These are phyloP conservation scores for Stenurella melanura DNA, from an alignment of 2,888 invertebrate genomes.

Conservation along the genomic window DNA sequence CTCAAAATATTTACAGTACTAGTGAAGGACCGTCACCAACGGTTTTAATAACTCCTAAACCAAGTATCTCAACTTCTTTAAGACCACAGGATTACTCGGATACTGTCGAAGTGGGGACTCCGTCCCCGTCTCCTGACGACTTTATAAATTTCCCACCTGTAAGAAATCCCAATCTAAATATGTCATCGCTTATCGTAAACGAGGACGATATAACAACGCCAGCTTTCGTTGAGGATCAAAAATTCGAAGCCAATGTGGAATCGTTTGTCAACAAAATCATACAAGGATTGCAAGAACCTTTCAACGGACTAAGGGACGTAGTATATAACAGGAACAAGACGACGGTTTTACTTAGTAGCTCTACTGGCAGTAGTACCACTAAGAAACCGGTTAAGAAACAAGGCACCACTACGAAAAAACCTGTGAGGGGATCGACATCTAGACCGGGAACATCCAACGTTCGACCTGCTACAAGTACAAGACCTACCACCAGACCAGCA, in stretches of 20 bases:
- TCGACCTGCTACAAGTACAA: conserved; percentile 62
- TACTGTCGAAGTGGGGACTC: conserved; percentile 66
- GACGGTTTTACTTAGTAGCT: conserved; percentile 58
- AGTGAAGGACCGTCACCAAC: conserved; percentile 79
- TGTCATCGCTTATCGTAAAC: conserved; percentile 76
- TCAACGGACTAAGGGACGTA: conserved; percentile 86
- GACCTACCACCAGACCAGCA: conserved; percentile 65
- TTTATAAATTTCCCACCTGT: conserved; percentile 91
- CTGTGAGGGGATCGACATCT: conserved; percentile 64
- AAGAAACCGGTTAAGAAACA: conserved; percentile 67
- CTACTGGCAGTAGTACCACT: conserved; percentile 62
- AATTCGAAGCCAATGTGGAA: conserved; percentile 86
- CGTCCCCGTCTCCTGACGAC: conserved; percentile 78
- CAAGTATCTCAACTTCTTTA: conserved; percentile 71
- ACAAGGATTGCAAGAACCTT: conserved; percentile 87
- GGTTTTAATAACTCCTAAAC: conserved; percentile 82
- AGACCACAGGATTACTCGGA: conserved; percentile 61
- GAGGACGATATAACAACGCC: conserved; percentile 85
- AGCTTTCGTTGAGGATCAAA: conserved; percentile 84
- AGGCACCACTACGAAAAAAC: conserved; percentile 64
- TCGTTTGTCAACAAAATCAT: conserved; percentile 89
- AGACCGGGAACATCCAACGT: conserved; percentile 66
- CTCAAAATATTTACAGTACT: conserved; percentile 75
- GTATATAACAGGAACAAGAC: conserved; percentile 77
- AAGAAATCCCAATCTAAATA: conserved; percentile 87